Percentiles rank a stretch among this genome's conserved stretches.
These are phyloP conservation scores for Lucifuga dentata DNA, from an alignment of 2,113 vertebrate genomes.

Conservation along the genomic window DNA sequence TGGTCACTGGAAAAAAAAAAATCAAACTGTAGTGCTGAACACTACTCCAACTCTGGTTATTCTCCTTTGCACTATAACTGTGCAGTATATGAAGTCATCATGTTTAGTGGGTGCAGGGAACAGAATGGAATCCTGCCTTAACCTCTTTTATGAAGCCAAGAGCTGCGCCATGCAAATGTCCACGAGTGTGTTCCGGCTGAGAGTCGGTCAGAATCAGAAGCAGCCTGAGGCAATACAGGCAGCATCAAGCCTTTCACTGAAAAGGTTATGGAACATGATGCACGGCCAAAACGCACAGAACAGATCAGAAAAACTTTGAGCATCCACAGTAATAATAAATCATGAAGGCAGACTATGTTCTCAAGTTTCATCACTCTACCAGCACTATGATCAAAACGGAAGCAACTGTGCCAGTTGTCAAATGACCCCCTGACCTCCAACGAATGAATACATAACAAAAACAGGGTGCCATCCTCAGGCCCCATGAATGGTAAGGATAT, in stretches of 20 bases:
- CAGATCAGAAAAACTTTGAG: not conserved
- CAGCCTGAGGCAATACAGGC: not conserved
- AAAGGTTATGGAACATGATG: slow-evolving; percentile 13
- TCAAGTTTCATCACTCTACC: not conserved
- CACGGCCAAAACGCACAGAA: not conserved
- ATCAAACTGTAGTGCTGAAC: not conserved
- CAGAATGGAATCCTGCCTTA: not conserved
- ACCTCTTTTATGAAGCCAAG: not conserved
- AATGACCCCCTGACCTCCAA: slow-evolving; percentile 12
- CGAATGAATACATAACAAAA: not conserved
- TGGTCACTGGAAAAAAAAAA: too few species aligned
- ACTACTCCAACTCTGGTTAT: not conserved
- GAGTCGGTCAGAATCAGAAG: not conserved
- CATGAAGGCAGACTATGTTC: slow-evolving; percentile 7
- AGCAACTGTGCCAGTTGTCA: too few species aligned
- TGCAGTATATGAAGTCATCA: not conserved
- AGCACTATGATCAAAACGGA: too few species aligned
- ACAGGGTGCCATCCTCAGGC: too few species aligned
- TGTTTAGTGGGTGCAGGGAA: slow-evolving; percentile 3
- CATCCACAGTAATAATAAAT: not conserved
- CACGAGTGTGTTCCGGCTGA: not conserved
- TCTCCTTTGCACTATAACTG: slow-evolving; percentile 1
- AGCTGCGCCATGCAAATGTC: not conserved
- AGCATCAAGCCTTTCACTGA: slow-evolving; percentile 16
- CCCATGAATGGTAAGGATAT: too few species aligned